Base-by-base conservation (phyloP, 2,113 vertebrate genomes). In the Chitala chitala region DNA sequence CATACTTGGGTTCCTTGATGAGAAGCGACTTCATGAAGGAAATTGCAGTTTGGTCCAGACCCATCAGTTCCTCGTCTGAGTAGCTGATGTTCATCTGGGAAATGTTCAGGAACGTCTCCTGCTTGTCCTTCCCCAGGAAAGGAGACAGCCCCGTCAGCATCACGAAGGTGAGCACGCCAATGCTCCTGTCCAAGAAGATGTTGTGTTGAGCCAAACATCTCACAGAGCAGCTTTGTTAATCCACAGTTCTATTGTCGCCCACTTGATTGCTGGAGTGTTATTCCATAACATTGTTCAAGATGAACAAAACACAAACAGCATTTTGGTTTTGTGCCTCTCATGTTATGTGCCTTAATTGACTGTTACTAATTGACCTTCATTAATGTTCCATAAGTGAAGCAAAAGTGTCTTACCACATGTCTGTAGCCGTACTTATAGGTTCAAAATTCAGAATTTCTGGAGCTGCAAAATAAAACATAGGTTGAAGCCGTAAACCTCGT, bases 391-490 rank as follows among this genome's bases (percentile, higher is more conserved):
- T 12, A 12, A 5, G 20, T 65, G 24, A 65, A 65, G 42, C 42
- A 31, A n/a, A n/a, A n/a, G n/a, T 22, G 61, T 64, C 90, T 89
- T 80, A 92, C 91, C 91, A 92, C 91, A 92, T 92, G 61, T 92
- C 91, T 0, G 91, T 92, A 65, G 91, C 90, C 50, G 87, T 88
- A 78, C 89, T 90, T 82, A 92, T 91, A 63, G 91, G 91, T 24
- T 92, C 91, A 3, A 92, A 92, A 82, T 85, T 92, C 64, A 92
- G 86, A 76, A 92, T 82, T 86, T 92, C 91, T 79, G 91, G 91
- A 79, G 91, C 91, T 92, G 56, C 75, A 46, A 46, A 46, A 12
- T 46, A 46, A 6, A 6, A 1, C 3, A 65, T 17, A 65, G 20
- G 20, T 12, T 5, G 20, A 65, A 15, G n/a, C 15, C 5, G 20